Conservation (phyloP, 2,888 invertebrate genomes). For the Chorisops tibialis region DNA sequence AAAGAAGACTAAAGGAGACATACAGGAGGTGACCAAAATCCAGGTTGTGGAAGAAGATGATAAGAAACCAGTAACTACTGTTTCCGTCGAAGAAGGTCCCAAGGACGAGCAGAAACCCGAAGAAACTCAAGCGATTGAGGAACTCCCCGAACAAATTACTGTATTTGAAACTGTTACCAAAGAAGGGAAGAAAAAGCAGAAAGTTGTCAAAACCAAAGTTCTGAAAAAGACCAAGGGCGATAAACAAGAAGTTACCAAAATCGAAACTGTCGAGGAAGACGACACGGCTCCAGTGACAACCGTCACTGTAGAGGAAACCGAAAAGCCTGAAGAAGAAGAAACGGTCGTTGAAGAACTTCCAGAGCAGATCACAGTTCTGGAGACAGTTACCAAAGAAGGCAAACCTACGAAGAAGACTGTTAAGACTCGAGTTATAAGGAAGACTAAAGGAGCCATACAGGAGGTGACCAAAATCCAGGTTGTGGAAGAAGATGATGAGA, state of each 20-base stretch:
- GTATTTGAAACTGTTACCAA: conserved; percentile 43
- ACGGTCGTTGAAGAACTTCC: conserved; percentile 41
- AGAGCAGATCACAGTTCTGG: conserved; percentile 37
- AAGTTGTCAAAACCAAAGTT: conserved; percentile 39
- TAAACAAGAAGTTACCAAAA: conserved; percentile 37
- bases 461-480: conserved; percentile 48
- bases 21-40: conserved; percentile 49
- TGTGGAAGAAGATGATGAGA: conserved; percentile 41
- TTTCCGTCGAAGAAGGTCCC: conserved; percentile 40
- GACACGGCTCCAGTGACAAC: conserved; percentile 39
- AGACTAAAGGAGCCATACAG: conserved; percentile 45
- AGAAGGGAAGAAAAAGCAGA: conserved; percentile 38
- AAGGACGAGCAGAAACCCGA: conserved; percentile 28
- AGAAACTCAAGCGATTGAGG: conserved; percentile 19
- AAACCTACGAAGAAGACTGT: conserved; percentile 41
- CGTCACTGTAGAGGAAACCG: conserved; percentile 44
- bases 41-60: conserved; percentile 48
- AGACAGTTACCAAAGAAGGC: conserved; percentile 35
- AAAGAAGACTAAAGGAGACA: conserved; percentile 45
- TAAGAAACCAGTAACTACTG: conserved; percentile 45
- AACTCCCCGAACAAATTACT: conserved; percentile 39
- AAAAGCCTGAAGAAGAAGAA: conserved; percentile 35
- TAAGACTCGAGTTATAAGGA: conserved; percentile 45
- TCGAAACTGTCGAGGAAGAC: conserved; percentile 33
- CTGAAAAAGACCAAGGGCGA: conserved; percentile 46